Conservation (phyloP, 2,888 invertebrate genomes). For the Willowsia nigromaculata region DNA sequence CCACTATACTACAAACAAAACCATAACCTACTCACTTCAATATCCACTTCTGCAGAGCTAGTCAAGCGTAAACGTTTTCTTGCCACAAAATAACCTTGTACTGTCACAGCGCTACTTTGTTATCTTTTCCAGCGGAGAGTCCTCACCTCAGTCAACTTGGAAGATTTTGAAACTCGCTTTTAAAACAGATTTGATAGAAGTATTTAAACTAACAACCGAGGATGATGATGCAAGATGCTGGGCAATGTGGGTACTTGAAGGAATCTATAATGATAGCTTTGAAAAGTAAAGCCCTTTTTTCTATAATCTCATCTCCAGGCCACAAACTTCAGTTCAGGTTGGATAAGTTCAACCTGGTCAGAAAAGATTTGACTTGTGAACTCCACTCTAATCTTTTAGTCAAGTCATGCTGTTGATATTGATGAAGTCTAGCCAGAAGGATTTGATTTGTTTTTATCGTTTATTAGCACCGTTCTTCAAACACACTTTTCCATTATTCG, state of each 20-base stretch:
- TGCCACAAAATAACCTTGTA: conserved; percentile 48
- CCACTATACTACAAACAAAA: conserved; percentile 5
- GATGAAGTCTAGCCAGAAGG: background rate
- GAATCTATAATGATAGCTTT: conserved; percentile 12
- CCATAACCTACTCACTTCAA: conserved; percentile 49
- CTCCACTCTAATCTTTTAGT: background rate
- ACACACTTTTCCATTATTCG: background rate
- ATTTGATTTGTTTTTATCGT: conserved; percentile 46
- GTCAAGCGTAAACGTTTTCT: background rate
- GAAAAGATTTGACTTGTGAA: conserved; percentile 12
- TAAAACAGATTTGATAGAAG: background rate
- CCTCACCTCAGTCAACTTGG: conserved; percentile 19
- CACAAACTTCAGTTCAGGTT: conserved; percentile 35
- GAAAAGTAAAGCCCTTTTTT: background rate
- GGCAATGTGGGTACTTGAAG: no score
- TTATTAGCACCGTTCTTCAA: conserved; percentile 32
- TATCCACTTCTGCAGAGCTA: background rate
- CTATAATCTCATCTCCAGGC: background rate
- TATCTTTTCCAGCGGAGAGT: conserved; percentile 18
- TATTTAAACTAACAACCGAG: conserved; percentile 12
- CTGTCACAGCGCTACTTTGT: conserved; percentile 37
- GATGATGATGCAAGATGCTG: conserved; percentile 10
- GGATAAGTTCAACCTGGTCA: background rate
- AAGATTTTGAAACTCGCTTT: conserved; percentile 15
- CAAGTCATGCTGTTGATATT: background rate